A percentile compares a stretch with the other conserved stretches of the same genome.
Conservation (phyloP, 2,888 invertebrate species). For the Coelogynopora nodosa region DNA sequence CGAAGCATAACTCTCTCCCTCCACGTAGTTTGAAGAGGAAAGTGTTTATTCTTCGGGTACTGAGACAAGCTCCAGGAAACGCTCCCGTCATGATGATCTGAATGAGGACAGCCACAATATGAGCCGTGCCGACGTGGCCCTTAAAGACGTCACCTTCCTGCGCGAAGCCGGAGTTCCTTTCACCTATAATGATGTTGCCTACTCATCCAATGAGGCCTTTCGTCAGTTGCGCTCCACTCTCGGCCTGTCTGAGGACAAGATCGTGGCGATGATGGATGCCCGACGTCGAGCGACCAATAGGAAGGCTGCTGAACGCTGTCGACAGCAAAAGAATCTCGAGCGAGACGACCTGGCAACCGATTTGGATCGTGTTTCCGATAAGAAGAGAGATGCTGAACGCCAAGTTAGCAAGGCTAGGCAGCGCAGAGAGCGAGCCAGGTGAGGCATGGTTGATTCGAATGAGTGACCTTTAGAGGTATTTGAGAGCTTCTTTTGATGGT, state of each 20-base stretch:
- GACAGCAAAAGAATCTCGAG: constrained; percentile 7
- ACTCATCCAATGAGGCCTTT: constrained; percentile 22
- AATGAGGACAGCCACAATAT: background rate
- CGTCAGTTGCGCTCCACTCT: constrained; percentile 35
- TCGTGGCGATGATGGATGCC: constrained; percentile 9
- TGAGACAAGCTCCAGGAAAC: background rate
- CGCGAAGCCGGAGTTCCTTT: background rate
- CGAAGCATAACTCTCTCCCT: background rate
- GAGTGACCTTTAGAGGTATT: too few species aligned
- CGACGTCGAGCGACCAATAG: constrained; percentile 29
- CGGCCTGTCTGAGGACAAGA: background rate
- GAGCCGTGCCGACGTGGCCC: background rate
- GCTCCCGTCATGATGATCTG: background rate
- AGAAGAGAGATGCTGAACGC: background rate
- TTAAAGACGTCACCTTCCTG: constrained; percentile 32
- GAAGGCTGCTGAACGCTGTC: constrained; percentile 35
- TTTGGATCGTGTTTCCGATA: background rate
- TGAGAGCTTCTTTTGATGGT: too few species aligned
- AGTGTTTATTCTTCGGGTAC: background rate
- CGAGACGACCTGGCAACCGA: background rate
- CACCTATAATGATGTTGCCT: constrained; percentile 14
- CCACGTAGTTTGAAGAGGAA: background rate
- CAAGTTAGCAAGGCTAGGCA: background rate
- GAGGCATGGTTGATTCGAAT: too few species aligned
- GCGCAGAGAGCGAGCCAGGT: background rate